A percentile compares a stretch with the other conserved stretches of the same genome.
These are phyloP conservation scores for Vireo altiloquus DNA, from an alignment of 2,113 vertebrate species.

Conservation along the genomic window DNA sequence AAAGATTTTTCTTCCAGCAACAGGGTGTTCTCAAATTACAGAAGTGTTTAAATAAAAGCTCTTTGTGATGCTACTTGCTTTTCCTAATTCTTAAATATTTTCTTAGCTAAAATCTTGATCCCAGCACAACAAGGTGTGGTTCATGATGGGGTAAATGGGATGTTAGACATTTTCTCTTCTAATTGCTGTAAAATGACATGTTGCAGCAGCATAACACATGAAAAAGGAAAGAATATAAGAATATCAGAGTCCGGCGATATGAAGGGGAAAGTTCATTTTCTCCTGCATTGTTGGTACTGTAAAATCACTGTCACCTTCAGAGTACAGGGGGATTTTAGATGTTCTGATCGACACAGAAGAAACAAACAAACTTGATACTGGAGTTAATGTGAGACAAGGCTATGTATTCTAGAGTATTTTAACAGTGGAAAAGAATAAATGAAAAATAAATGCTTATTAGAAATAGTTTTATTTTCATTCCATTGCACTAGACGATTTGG, in stretches of 20 bases:
- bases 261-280: not conserved
- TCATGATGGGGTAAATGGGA: not conserved
- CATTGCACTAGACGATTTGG: not conserved
- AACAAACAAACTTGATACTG: not conserved
- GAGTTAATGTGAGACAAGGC: rapidly evolving
- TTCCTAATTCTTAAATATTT: not conserved
- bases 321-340: not conserved
- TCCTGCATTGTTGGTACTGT: not conserved
- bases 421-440: not conserved
- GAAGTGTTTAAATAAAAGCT: not conserved
- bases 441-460: not conserved
- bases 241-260: not conserved
- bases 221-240: not conserved
- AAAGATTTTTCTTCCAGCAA: not conserved
- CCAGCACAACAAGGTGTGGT: not conserved
- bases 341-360: not conserved
- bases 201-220: not conserved
- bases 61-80: not conserved
- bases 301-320: not conserved
- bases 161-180: not conserved
- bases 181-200: not conserved
- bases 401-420: not conserved
- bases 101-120: not conserved
- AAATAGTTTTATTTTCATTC: not conserved
- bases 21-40: not conserved